Evolutionary conservation across 2,797 vertebrate species (phyloP).

Genomic region (Anas flavirostris): DNA sequence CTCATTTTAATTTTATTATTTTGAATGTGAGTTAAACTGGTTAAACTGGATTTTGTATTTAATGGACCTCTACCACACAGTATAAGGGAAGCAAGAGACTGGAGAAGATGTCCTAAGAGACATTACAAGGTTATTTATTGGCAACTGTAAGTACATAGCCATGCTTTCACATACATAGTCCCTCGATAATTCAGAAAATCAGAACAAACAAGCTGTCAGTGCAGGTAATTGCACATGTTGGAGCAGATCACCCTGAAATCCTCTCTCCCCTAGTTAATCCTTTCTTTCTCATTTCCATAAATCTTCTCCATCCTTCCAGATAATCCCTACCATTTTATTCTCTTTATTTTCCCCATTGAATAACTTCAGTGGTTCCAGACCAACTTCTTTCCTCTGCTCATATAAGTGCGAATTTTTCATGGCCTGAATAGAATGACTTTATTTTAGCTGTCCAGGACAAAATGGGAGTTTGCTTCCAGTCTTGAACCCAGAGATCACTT

Average conservation of each 20-base stretch:
- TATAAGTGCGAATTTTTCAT: neutral
- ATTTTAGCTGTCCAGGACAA: neutral
- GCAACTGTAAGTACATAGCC: neutral
- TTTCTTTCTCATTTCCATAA: neutral
- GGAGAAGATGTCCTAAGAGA: neutral
- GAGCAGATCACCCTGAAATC: neutral
- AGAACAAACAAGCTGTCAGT: neutral
- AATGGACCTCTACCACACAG: neutral
- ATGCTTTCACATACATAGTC: neutral
- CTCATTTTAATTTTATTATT: neutral
- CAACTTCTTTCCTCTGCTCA: neutral
- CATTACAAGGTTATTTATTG: neutral
- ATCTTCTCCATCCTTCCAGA: neutral
- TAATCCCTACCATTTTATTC: neutral
- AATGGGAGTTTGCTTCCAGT: neutral
- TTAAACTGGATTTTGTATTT: neutral
- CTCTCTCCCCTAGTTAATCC: neutral
- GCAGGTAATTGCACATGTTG: neutral
- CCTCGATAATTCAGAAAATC: conserved; percentile 4
- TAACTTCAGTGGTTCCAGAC: neutral
- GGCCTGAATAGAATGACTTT: rapidly evolving
- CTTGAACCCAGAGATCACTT: neutral
- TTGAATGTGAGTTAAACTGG: neutral
- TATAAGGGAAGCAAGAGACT: neutral
- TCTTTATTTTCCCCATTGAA: neutral